Percentiles rank a stretch among this genome's conserved stretches.
These are phyloP conservation scores for Aromia moschata DNA, from an alignment of 2,888 invertebrate genomes.

Conservation along the genomic window DNA sequence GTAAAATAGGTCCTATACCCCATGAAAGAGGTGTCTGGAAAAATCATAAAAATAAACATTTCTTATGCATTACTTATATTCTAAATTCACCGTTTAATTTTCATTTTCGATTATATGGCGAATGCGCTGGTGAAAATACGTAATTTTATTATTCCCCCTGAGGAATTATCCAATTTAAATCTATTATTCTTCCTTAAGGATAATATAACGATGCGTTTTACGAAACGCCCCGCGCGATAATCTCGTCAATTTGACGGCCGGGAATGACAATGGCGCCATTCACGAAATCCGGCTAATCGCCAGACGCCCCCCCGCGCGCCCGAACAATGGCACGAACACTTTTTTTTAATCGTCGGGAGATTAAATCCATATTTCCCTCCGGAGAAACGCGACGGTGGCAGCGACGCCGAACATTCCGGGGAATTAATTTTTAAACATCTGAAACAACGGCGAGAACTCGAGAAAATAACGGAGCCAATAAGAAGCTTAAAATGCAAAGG, in stretches of 20 bases:
- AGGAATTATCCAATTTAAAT: not conserved
- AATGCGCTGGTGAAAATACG: not conserved
- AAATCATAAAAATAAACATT: too few species aligned
- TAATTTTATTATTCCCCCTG: too few species aligned
- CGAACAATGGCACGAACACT: constrained; percentile 15
- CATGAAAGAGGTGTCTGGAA: too few species aligned
- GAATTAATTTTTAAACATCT: constrained; percentile 21
- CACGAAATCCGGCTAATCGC: constrained; percentile 24
- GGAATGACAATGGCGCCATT: constrained; percentile 18
- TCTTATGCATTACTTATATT: too few species aligned
- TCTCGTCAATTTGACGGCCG: constrained; percentile 10
- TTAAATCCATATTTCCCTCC: constrained; percentile 2
- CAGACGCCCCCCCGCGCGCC: constrained; percentile 5
- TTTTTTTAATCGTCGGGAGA: constrained; percentile 23
- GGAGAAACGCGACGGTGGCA: not conserved
- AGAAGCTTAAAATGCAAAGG: too few species aligned
- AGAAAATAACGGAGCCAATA: too few species aligned
- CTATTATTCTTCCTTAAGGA: not conserved
- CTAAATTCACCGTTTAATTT: too few species aligned
- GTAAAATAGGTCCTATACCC: too few species aligned
- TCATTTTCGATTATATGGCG: too few species aligned
- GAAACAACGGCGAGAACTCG: too few species aligned
- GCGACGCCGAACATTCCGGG: constrained; percentile 6
- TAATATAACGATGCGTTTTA: not conserved
- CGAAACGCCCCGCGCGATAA: constrained; percentile 15